Evolutionary conservation across 2,797 vertebrate species (phyloP).

Genomic region (Pangasius macronema): DNA sequence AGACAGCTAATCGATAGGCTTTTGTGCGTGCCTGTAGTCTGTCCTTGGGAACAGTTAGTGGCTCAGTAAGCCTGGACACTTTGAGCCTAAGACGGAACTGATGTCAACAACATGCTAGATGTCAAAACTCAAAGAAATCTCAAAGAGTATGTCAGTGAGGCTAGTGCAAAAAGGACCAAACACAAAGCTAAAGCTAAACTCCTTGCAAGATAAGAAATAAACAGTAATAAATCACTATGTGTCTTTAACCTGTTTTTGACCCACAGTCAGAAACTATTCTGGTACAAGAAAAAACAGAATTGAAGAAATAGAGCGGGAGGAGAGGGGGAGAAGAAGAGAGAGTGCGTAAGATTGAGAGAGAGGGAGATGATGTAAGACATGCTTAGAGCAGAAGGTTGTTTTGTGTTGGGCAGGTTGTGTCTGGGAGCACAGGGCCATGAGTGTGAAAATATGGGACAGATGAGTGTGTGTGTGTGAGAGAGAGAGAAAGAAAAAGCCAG

Average conservation of each 20-base stretch:
- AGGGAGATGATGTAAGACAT: conserved; percentile 20
- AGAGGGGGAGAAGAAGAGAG: background rate
- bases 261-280: conserved; percentile 9
- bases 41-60: conserved; percentile 45
- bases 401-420: conserved; percentile 16
- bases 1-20: conserved; percentile 47
- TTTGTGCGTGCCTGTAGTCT: conserved; percentile 40
- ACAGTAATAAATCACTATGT: conserved; percentile 12
- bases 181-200: background rate
- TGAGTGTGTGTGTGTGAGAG: conserved; percentile 8
- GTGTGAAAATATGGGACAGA: conserved; percentile 30
- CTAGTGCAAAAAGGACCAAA: background rate
- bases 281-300: background rate
- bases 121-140: conserved; percentile 10
- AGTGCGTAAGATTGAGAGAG: conserved; percentile 1
- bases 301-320: background rate
- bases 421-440: background rate
- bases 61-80: conserved; percentile 8
- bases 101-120: conserved; percentile 8
- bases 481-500: conserved; percentile 24
- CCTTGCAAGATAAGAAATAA: background rate
- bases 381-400: conserved; percentile 36
- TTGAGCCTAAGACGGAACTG: background rate
- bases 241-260: conserved; percentile 11
- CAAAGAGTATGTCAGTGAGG: background rate